Conservation (phyloP, 2,113 vertebrate species). For the Hippocampus mohnikei region DNA sequence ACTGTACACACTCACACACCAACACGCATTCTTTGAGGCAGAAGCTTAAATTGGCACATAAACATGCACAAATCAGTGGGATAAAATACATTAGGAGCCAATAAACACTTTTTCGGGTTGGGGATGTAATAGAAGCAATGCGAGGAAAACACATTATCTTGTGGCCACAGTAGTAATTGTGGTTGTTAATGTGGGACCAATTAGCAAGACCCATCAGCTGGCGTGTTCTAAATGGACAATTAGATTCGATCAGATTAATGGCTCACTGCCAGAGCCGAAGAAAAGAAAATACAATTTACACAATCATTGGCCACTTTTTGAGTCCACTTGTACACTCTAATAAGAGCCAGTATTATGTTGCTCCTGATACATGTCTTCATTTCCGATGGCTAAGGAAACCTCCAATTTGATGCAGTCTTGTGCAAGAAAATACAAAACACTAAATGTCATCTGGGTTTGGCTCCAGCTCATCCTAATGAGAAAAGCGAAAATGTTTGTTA, state of each 20-base stretch:
- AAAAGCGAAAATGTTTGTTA: background rate
- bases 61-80: background rate
- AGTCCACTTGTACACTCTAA: no score
- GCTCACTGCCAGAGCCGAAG: constrained; percentile 14
- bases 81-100: background rate
- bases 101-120: background rate
- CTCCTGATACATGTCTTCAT: background rate
- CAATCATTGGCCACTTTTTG: background rate
- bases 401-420: background rate
- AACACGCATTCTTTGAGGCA: background rate
- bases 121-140: constrained; percentile 15
- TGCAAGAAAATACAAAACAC: background rate
- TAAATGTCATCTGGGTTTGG: background rate
- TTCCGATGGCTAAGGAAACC: background rate
- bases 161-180: constrained; percentile 41
- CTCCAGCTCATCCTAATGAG: background rate
- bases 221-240: constrained; percentile 36
- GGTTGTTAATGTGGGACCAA: constrained; percentile 53
- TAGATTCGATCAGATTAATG: constrained; percentile 51
- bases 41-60: background rate
- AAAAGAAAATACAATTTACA: constrained; percentile 1
- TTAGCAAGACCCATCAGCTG: constrained; percentile 44
- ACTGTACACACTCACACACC: background rate
- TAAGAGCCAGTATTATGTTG: no score
- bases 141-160: constrained; percentile 36